Evolutionary conservation across 2,113 vertebrate species (phyloP).

Genomic region (Tragulus kanchil): DNA sequence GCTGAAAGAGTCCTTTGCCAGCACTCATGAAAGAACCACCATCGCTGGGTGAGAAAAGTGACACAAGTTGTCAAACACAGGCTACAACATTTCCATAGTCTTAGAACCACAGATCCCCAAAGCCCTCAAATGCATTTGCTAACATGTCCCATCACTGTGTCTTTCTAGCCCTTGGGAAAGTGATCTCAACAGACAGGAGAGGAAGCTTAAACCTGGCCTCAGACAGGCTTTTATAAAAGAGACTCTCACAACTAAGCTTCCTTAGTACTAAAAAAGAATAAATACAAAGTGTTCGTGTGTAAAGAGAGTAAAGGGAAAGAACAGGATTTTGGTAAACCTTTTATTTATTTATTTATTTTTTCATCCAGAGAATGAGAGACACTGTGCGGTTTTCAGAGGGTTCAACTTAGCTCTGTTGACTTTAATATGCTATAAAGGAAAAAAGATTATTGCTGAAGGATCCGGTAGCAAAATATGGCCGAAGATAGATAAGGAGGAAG

Average conservation of each 20-base stretch:
- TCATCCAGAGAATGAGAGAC: conserved; percentile 73
- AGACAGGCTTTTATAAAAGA: neutral
- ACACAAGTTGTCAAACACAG: neutral
- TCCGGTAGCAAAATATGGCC: neutral
- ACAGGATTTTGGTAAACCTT: conserved; percentile 52
- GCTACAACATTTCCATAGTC: neutral
- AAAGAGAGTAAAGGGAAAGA: conserved; percentile 50
- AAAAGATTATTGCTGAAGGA: conserved; percentile 16
- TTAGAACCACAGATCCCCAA: neutral
- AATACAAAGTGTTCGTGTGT: neutral
- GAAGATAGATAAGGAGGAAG: neutral
- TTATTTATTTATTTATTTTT: neutral
- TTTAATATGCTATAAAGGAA: conserved; percentile 28
- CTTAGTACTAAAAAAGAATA: neutral
- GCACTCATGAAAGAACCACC: neutral
- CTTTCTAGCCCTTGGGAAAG: neutral
- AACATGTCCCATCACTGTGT: too few relatives aligned
- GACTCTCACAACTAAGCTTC: neutral
- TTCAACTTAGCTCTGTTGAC: neutral
- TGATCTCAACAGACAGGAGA: neutral
- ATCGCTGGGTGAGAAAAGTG: neutral
- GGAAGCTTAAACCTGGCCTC: neutral
- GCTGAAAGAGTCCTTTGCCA: neutral
- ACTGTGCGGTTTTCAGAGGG: conserved; percentile 74
- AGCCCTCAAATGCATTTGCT: neutral